These are phyloP conservation scores for Enoplosus armatus DNA, from an alignment of 2,797 vertebrate species.

Conservation along the genomic window DNA sequence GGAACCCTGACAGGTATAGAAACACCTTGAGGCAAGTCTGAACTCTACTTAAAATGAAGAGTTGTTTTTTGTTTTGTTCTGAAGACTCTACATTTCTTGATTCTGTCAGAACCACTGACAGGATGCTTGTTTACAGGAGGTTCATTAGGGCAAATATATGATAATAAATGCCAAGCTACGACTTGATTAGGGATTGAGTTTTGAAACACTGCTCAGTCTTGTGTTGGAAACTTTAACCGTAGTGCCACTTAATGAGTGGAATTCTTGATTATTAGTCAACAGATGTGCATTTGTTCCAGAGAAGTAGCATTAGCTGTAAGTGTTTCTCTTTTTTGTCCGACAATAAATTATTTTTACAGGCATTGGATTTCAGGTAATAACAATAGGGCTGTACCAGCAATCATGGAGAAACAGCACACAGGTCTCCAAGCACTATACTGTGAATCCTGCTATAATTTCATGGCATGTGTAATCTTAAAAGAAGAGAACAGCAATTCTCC, in stretches of 20 bases:
- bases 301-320: neutral
- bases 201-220: conserved; percentile 13
- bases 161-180: conserved; percentile 33
- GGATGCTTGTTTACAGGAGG: conserved; percentile 25
- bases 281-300: conserved; percentile 16
- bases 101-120: conserved; percentile 12
- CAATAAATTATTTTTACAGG: conserved; percentile 11
- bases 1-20: conserved; percentile 3
- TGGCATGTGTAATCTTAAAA: neutral
- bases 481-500: neutral
- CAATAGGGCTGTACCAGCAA: neutral
- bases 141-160: conserved; percentile 36
- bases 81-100: conserved; percentile 7
- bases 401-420: neutral
- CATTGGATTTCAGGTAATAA: neutral
- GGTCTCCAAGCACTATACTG: neutral
- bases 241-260: conserved; percentile 3
- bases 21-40: conserved; percentile 3
- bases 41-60: conserved; percentile 2
- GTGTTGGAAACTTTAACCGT: conserved; percentile 15
- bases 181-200: conserved; percentile 23
- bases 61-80: conserved; percentile 1
- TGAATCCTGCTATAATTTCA: neutral
- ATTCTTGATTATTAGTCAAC: conserved; percentile 29
- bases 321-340: neutral